Evolutionary conservation across 2,113 vertebrate genomes (phyloP).

Genomic region (Pteronura brasiliensis): DNA sequence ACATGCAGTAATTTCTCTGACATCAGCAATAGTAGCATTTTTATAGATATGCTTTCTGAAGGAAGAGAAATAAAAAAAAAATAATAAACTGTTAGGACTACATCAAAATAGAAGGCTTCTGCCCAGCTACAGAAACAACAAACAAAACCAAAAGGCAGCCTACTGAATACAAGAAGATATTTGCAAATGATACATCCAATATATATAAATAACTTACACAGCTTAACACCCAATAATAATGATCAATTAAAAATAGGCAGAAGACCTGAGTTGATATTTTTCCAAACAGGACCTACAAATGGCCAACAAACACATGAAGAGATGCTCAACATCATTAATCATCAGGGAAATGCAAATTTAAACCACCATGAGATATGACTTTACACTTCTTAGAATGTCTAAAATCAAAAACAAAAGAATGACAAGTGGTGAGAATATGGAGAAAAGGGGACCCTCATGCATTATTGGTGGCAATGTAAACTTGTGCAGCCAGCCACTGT

Average conservation of each 20-base stretch:
- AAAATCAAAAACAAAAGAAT: not conserved
- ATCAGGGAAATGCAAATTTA: not conserved
- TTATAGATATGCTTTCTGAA: not conserved
- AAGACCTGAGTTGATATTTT: not conserved
- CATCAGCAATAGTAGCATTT: not conserved
- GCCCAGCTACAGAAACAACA: not conserved
- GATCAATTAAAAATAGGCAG: not conserved
- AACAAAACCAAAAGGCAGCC: not conserved
- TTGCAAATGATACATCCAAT: not conserved
- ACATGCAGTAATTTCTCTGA: not conserved
- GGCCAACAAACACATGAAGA: not conserved
- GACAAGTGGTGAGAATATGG: not conserved
- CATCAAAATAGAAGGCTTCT: not conserved
- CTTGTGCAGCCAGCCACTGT: not conserved
- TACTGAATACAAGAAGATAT: not conserved
- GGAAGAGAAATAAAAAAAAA: not conserved
- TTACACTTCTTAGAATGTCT: not conserved
- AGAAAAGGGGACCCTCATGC: not conserved
- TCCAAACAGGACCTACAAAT: not conserved
- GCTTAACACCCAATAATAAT: not conserved
- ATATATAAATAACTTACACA: not conserved
- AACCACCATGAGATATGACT: not conserved
- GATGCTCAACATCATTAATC: not conserved
- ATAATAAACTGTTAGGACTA: not conserved
- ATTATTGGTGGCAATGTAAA: not conserved